Percentiles rank a stretch among this genome's conserved stretches.
Conservation (phyloP, 37 sponge, comb jelly and placozoan genomes). For the Haliclona indistincta region DNA sequence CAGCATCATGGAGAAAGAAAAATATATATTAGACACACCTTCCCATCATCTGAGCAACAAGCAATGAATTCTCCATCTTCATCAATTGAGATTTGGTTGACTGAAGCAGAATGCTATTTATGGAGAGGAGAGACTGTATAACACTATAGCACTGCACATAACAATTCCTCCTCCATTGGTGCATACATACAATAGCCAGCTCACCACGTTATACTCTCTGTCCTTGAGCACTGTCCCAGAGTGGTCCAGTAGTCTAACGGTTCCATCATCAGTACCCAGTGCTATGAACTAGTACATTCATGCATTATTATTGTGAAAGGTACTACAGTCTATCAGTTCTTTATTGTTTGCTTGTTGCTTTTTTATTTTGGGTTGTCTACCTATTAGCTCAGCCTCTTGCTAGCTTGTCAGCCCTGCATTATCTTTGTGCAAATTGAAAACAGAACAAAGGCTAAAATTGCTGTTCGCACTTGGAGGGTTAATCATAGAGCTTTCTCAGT, state of each 20-base stretch:
- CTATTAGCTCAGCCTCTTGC: too few species aligned
- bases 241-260: slow-evolving; percentile 73
- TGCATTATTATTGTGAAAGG: too few species aligned
- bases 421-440: too few species aligned
- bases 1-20: too few species aligned
- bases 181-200: background rate
- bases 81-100: slow-evolving; percentile 85
- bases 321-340: too few species aligned
- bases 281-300: slow-evolving; percentile 70
- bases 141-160: slow-evolving; percentile 5
- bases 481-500: too few species aligned
- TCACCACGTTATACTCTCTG: slow-evolving; percentile 48
- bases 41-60: slow-evolving; percentile 89
- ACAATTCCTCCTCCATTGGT: background rate
- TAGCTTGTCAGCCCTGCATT: too few species aligned
- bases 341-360: too few species aligned
- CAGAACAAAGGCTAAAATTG: too few species aligned
- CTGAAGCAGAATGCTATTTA: slow-evolving; percentile 44
- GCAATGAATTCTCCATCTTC: slow-evolving; percentile 85
- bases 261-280: slow-evolving; percentile 76
- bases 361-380: too few species aligned
- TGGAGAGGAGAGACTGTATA: background rate
- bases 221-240: slow-evolving; percentile 50
- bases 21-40: too few species aligned
- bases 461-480: too few species aligned